These are phyloP conservation scores for Antrozous pallidus DNA, from an alignment of 2,797 vertebrate genomes.

Conservation along the genomic window DNA sequence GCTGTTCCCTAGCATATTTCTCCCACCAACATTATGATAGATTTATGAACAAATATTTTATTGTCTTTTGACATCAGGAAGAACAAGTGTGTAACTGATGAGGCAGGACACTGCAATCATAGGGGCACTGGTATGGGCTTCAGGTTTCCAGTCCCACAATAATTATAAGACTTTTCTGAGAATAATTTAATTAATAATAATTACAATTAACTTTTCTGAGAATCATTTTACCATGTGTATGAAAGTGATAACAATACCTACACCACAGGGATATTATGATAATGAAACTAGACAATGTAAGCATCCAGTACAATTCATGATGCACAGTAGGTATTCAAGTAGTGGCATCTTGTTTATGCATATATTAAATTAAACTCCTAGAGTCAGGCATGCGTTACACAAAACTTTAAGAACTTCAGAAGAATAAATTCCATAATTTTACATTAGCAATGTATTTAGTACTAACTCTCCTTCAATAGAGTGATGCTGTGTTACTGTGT, in stretches of 20 bases:
- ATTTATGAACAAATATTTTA: constrained; percentile 15
- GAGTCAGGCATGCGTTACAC: background rate
- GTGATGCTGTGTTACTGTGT: constrained; percentile 52
- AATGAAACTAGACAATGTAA: background rate
- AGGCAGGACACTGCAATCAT: background rate
- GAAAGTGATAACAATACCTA: background rate
- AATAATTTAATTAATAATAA: background rate
- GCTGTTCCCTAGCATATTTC: background rate
- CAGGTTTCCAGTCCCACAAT: background rate
- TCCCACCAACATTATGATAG: background rate
- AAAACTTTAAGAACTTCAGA: background rate
- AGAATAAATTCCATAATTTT: background rate
- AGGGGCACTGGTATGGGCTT: background rate
- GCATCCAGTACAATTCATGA: background rate
- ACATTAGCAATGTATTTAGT: background rate
- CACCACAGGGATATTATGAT: background rate
- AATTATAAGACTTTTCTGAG: background rate
- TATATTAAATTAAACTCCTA: background rate
- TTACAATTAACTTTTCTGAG: background rate
- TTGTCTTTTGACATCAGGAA: background rate
- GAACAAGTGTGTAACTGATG: background rate
- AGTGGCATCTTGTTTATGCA: background rate
- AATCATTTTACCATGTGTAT: background rate
- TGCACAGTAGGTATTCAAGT: background rate
- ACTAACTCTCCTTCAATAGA: background rate